Base-by-base conservation (phyloP, 2,888 invertebrate genomes). In the Perithous albicinctus region DNA sequence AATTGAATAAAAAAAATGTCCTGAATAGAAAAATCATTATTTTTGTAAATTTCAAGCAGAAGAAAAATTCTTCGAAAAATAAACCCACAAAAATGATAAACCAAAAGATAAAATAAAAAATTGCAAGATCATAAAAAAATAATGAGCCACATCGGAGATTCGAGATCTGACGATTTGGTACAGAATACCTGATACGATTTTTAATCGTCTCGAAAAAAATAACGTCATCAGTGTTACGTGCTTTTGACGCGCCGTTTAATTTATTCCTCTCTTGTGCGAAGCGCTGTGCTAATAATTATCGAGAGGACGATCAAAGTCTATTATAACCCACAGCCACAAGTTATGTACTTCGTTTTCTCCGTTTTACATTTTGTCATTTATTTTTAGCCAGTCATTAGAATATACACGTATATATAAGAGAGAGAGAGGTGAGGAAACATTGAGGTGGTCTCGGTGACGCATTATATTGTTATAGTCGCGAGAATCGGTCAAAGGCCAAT, bases 401-500 rank as follows among this genome's bases (percentile, higher is more conserved):
- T 41, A 56, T 41, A 41, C 3, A 41, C 41, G 20, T 63, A 20
- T 38, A 54, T 6, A n/a, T n/a, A n/a, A 29, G 56, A 5, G 26
- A 29, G 29, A n/a, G n/a, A n/a, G n/a, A n/a, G n/a, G n/a, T 29
- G n/a, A 26, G 26, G 1, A 10, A n/a, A 41, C 12, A 10, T n/a
- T 46, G 64, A 29, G 41, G 41, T 43, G 46, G 23, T 43, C 15
- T 26, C 29, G 64, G 46, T n/a, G 51, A n/a, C n/a, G n/a, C n/a
- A n/a, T n/a, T n/a, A n/a, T 48, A 18, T 41, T 54, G 12, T 38
- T 51, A 18, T 8, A 41, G 5, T 15, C 10, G 15, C 23, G 59
- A 7, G 46, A 63, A 74, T 29, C 23, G 73, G 38, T 64, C 38
- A 63, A 51, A 63, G 73, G 63, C 46, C 63, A 74, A 74, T 74